These are phyloP conservation scores for Chaenogobius annularis DNA, from an alignment of 2,113 vertebrate genomes.

Conservation along the genomic window DNA sequence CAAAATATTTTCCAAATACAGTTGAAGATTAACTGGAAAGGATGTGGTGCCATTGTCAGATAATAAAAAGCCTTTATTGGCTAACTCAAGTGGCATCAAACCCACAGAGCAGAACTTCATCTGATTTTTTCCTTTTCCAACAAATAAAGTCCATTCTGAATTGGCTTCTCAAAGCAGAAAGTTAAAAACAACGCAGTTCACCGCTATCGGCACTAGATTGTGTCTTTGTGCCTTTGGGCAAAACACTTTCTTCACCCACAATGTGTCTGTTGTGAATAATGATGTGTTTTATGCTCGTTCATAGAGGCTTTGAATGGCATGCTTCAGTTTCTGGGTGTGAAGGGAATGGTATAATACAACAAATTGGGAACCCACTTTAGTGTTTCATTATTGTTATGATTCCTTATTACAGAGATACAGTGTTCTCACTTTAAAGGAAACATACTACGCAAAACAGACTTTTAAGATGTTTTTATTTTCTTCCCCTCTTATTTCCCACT, in stretches of 20 bases:
- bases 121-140: too few relatives aligned
- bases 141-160: neutral
- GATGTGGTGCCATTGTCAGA: neutral
- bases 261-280: neutral
- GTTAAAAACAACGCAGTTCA: neutral
- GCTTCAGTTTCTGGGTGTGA: too few relatives aligned
- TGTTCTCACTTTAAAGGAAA: neutral
- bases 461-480: too few relatives aligned
- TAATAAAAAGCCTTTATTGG: too few relatives aligned
- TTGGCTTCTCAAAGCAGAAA: neutral
- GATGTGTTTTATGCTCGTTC: neutral
- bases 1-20: neutral
- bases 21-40: neutral
- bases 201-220: neutral
- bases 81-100: too few relatives aligned
- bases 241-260: neutral
- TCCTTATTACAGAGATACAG: too few relatives aligned
- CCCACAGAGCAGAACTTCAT: too few relatives aligned
- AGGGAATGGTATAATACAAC: too few relatives aligned
- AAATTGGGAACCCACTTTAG: too few relatives aligned
- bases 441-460: neutral
- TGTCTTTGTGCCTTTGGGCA: neutral
- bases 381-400: too few relatives aligned
- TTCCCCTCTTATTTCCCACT: too few relatives aligned
- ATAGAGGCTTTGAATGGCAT: neutral